Percentiles rank a stretch among this genome's conserved stretches.
Conservation (phyloP, 2,888 invertebrate species). For the Dasypolia templi region DNA sequence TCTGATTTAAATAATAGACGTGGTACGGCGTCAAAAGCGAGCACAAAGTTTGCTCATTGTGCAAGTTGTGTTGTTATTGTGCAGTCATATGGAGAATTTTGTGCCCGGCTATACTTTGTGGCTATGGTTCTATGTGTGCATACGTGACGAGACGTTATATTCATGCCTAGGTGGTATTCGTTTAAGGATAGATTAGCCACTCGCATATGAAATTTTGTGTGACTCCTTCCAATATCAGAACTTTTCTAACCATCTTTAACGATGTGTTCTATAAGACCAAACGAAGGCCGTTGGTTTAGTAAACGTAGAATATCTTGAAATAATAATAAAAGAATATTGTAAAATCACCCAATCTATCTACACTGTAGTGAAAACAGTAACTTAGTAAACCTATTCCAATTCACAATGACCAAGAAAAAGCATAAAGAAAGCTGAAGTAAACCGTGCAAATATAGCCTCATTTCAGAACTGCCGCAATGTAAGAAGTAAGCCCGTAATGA, state of each 20-base stretch:
- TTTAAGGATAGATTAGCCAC: background rate
- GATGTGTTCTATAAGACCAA: background rate
- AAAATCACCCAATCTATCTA: background rate
- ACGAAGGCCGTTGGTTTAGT: background rate
- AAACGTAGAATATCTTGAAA: background rate
- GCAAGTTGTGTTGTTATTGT: constrained; percentile 67
- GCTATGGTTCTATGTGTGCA: constrained; percentile 44
- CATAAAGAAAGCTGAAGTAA: constrained; percentile 11
- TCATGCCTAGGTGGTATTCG: background rate
- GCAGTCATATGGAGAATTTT: constrained; percentile 64
- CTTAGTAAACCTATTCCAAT: constrained; percentile 2
- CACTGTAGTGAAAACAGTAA: background rate
- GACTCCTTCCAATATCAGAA: background rate
- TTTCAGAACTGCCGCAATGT: constrained; percentile 41
- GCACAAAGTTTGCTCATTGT: constrained; percentile 69
- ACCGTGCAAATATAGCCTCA: constrained; percentile 31
- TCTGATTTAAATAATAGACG: constrained; percentile 71
- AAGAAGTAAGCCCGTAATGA: constrained; percentile 48
- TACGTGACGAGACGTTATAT: constrained; percentile 9
- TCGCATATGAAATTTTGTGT: background rate
- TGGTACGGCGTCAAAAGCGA: constrained; percentile 40
- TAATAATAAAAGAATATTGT: background rate
- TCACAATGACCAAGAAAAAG: constrained; percentile 13
- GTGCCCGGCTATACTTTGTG: constrained; percentile 37
- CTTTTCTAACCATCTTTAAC: background rate